Conservation (phyloP, 2,797 vertebrate genomes). For the Micropoecilia bifurca region DNA sequence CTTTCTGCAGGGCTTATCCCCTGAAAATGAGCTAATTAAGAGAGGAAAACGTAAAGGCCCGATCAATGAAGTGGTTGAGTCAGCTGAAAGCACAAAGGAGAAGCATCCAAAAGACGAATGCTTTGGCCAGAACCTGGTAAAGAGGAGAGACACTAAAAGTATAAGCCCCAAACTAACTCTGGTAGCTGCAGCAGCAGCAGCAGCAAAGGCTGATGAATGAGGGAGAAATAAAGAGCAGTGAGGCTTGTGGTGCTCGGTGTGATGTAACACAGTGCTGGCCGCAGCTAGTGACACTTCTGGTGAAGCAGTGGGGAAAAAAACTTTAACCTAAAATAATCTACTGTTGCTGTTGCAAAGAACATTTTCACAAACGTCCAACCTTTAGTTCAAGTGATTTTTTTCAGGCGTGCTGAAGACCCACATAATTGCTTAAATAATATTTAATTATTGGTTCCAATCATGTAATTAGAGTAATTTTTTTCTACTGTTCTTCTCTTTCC, state of each 20-base stretch:
- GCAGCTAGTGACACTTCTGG: neutral
- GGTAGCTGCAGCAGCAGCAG: neutral
- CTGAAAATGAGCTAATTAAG: constrained; percentile 9
- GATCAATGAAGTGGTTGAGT: constrained; percentile 8
- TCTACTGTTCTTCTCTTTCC: neutral
- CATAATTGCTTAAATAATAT: neutral
- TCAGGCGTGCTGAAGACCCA: neutral
- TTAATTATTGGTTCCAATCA: neutral
- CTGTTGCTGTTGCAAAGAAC: neutral
- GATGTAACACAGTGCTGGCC: neutral
- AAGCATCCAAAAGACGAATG: constrained; percentile 1
- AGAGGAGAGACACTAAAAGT: neutral
- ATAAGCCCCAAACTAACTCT: neutral
- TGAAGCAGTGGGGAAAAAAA: neutral
- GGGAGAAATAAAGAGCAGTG: neutral
- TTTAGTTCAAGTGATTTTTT: neutral
- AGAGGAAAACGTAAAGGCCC: neutral
- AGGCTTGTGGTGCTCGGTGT: neutral
- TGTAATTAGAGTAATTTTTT: neutral
- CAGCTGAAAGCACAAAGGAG: constrained; percentile 4
- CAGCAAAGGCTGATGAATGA: neutral
- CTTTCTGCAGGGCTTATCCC: constrained; percentile 5
- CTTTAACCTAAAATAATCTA: neutral
- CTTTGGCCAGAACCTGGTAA: neutral
- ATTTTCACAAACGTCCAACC: neutral